These are phyloP conservation scores for Chinchilla lanigera DNA, from an alignment of 2,113 vertebrate species.

Conservation along the genomic window DNA sequence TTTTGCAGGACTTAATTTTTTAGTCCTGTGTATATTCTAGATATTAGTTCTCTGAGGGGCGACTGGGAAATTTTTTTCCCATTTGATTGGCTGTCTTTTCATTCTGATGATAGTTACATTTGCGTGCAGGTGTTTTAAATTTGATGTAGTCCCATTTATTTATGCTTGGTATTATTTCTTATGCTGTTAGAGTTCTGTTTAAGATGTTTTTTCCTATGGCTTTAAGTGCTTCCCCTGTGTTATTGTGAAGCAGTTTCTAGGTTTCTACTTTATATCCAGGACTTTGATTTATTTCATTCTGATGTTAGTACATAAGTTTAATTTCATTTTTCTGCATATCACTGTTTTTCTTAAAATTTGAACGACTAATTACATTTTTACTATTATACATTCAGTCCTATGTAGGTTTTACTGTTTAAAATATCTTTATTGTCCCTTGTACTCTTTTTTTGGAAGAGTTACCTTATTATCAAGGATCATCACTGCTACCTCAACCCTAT, in stretches of 20 bases:
- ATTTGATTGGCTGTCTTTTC: background rate
- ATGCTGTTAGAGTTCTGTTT: background rate
- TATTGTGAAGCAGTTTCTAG: background rate
- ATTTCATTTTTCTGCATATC: background rate
- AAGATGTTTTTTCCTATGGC: background rate
- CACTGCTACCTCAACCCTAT: background rate
- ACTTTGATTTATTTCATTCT: background rate
- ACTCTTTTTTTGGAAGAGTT: background rate
- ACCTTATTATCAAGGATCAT: background rate
- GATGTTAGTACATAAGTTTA: background rate
- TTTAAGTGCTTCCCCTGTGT: background rate
- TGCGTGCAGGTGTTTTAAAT: background rate
- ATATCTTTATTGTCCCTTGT: background rate
- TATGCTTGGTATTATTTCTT: background rate
- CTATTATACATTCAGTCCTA: background rate
- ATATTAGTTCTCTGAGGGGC: background rate
- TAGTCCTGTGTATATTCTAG: background rate
- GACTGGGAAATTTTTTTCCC: background rate
- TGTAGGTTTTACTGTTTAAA: background rate
- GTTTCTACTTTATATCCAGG: background rate
- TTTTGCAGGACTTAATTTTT: background rate
- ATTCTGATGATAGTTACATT: background rate
- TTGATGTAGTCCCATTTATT: background rate
- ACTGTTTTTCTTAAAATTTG: slow-evolving; percentile 15
- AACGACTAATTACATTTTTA: background rate